Evolutionary conservation across 2,797 vertebrate genomes (phyloP).

Genomic region (Diplodus sargus): DNA sequence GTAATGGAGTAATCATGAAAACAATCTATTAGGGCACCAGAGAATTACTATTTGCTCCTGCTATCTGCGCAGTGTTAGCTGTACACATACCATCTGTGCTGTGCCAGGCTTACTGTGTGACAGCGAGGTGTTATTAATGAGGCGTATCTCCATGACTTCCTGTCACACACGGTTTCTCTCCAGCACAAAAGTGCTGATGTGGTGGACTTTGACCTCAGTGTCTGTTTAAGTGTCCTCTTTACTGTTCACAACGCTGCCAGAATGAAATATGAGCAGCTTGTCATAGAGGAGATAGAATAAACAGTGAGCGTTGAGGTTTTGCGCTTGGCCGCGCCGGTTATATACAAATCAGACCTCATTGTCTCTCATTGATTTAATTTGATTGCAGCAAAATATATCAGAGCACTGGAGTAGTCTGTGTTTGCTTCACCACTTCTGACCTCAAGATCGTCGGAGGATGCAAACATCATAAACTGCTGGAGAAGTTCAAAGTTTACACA

Average conservation of each 20-base stretch:
- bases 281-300: conserved; percentile 13
- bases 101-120: background rate
- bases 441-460: conserved; percentile 19
- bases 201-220: conserved; percentile 77
- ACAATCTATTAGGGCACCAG: background rate
- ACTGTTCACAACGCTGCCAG: conserved; percentile 54
- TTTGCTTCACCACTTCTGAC: conserved; percentile 30
- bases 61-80: conserved; percentile 19
- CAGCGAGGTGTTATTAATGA: conserved; percentile 69
- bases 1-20: conserved; percentile 8
- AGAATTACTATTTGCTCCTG: conserved; percentile 15
- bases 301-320: background rate
- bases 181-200: conserved; percentile 69
- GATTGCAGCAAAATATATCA: conserved; percentile 13
- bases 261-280: conserved; percentile 42
- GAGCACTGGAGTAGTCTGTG: background rate
- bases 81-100: conserved; percentile 48
- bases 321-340: background rate
- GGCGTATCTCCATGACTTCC: conserved; percentile 74
- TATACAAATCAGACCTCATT: background rate
- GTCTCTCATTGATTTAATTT: background rate
- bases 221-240: conserved; percentile 60
- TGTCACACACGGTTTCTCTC: conserved; percentile 64
- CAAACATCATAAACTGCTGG: conserved; percentile 59
- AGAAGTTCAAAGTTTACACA: conserved; percentile 62